Evolutionary conservation across 2,113 vertebrate genomes (phyloP), one percentile per base, ranked within the genome.

Genomic region (Silurus glanis): DNA sequence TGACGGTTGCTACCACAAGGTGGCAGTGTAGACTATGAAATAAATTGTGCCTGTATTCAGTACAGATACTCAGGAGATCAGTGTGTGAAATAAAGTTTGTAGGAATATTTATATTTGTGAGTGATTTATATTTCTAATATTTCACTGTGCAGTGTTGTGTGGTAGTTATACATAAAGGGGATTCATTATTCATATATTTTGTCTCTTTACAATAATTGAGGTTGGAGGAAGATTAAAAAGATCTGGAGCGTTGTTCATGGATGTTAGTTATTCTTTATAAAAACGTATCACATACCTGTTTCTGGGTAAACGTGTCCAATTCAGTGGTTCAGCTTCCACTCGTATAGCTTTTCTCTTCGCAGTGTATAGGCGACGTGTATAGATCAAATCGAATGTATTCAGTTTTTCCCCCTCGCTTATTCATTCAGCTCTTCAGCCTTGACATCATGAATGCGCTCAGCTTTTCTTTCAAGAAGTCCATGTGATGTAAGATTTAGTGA

Each of bases 1-100:
- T 74, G 37, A 13, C n/a, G 6, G n/a, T 59, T 12, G 14, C 16
- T 37, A 61, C 88, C 95, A 94, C 85, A 79, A 93, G 94, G 85
- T 91, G 94, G 92, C 92, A 80, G 56, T 87, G 80, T 83, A 53
- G 87, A 85, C 79, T 90, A 80, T 71, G 1, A 78, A 12, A 83
- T 78, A 87, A 69, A 37, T 55, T 55, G 47, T 75, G 16, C 3
- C 55, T 56, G 8, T 56, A 37, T 37, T 37, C 37, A 37, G 37
- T 37, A 37, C 37, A 37, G 37, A 37, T 37, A 37, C 37, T 37
- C 37, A 37, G 37, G 14, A 25, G 12, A 16, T 78, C 12, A 55
- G 51, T 76, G n/a, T 53, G 8, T 8, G 10, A 1, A 51, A 55
- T 76, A 25, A 76, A 76, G 37, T 55, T 49, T 53, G 13, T 51